A percentile compares a stretch with the other conserved stretches of the same genome.
Evolutionary conservation across 2,113 vertebrate genomes (phyloP).

Genomic region (Pygoscelis adeliae): DNA sequence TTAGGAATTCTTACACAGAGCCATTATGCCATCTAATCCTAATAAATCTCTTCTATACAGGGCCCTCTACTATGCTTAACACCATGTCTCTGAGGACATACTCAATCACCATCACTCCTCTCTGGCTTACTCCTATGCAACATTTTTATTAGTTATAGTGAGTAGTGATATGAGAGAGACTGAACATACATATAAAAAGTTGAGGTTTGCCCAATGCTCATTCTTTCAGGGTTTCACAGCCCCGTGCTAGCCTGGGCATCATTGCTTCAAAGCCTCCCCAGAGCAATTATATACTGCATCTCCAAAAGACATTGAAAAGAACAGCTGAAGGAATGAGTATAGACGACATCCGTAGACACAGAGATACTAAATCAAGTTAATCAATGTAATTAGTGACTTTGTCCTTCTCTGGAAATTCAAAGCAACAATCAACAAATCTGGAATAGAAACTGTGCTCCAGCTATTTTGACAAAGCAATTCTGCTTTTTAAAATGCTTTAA

Average conservation of each 20-base stretch:
- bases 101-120: not conserved
- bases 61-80: not conserved
- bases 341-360: not conserved
- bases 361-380: not conserved
- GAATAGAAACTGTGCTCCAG: not conserved
- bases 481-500: not conserved
- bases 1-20: not conserved
- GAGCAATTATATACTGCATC: not conserved
- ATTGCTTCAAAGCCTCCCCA: not conserved
- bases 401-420: not conserved
- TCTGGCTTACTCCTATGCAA: not conserved
- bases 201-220: not conserved
- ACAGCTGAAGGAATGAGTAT: rapidly evolving
- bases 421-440: not conserved
- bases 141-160: not conserved
- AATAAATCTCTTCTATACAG: not conserved
- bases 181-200: not conserved
- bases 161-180: not conserved
- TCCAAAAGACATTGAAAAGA: not conserved
- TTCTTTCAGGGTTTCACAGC: not conserved
- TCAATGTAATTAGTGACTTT: not conserved
- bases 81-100: not conserved
- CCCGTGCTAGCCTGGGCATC: rapidly evolving
- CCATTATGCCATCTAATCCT: not conserved
- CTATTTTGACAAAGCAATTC: not conserved